Evolutionary conservation across 2,888 invertebrate species (phyloP).

Genomic region (Epirrhoe tristata): DNA sequence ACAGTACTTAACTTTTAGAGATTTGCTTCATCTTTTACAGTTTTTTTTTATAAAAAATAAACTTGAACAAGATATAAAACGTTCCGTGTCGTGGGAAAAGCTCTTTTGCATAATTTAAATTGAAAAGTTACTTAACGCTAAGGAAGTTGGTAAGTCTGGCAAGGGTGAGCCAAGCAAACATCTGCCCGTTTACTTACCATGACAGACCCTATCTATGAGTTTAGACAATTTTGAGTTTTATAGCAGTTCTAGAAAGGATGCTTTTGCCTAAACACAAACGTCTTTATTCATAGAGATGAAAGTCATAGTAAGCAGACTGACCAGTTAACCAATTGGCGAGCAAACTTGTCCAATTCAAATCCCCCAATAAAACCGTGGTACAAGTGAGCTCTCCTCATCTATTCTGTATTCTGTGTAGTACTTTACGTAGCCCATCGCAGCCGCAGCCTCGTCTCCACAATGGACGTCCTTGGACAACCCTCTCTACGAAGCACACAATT

Average conservation of each 20-base stretch:
- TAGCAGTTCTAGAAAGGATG: no score
- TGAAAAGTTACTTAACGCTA: background rate
- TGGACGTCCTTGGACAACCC: constrained; percentile 78
- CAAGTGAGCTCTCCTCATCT: constrained; percentile 2
- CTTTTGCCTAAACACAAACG: no score
- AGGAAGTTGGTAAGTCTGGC: constrained; percentile 6
- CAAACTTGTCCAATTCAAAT: constrained; percentile 35
- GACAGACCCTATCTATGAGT: no score
- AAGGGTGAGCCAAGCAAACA: constrained; percentile 25
- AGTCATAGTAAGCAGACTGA: background rate
- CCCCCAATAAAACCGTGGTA: constrained; percentile 28
- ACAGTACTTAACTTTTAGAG: no score
- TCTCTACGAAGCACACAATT: constrained; percentile 50
- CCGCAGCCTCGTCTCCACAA: constrained; percentile 67
- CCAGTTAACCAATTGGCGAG: constrained; percentile 24
- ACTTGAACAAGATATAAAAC: background rate
- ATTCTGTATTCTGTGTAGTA: constrained; percentile 20
- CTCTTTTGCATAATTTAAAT: background rate
- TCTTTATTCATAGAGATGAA: no score
- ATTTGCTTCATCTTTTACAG: no score
- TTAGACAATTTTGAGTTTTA: no score
- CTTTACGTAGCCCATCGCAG: constrained; percentile 38
- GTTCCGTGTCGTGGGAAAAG: background rate
- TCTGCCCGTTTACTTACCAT: constrained; percentile 1
- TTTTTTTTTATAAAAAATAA: background rate